Conservation (phyloP, 2,888 invertebrate genomes). For the Caenorhabditis sp. region DNA sequence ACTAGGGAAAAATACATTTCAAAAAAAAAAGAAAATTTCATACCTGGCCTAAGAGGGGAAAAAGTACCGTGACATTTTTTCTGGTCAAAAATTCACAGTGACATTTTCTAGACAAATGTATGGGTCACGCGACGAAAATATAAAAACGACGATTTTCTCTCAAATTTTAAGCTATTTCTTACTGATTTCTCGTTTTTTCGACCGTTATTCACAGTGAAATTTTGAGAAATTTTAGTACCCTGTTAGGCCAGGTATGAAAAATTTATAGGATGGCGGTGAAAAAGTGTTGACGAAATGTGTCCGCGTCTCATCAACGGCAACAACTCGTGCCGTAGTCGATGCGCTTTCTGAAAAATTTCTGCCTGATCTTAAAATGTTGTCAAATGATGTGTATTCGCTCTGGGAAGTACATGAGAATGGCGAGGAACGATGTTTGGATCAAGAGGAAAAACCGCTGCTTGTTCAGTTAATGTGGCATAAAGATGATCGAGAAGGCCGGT, state of each 20-base stretch:
- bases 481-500: slow-evolving; percentile 95
- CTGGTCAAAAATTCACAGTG: too few relatives aligned
- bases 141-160: too few relatives aligned
- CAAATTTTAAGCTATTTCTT: neutral
- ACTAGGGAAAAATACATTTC: neutral
- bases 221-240: too few relatives aligned
- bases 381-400: slow-evolving; percentile 77
- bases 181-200: too few relatives aligned
- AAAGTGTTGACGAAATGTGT: slow-evolving; percentile 99
- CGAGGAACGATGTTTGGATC: slow-evolving; percentile 86
- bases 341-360: slow-evolving; percentile 98
- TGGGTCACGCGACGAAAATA: too few relatives aligned
- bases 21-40: too few relatives aligned
- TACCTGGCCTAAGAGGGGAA: too few relatives aligned
- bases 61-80: too few relatives aligned
- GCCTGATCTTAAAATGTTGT: slow-evolving; percentile 96
- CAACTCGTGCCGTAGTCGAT: slow-evolving; percentile 89
- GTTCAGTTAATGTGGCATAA: slow-evolving; percentile 99
- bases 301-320: slow-evolving; percentile 93
- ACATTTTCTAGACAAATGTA: too few relatives aligned
- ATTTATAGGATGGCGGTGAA: slow-evolving; percentile 89
- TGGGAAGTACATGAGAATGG: slow-evolving; percentile 81
- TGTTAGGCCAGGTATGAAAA: too few relatives aligned
- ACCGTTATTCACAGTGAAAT: too few relatives aligned
- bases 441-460: slow-evolving; percentile 90